Evolutionary conservation across 2,888 invertebrate species (phyloP).

Genomic region (Drosophila anomalipes): DNA sequence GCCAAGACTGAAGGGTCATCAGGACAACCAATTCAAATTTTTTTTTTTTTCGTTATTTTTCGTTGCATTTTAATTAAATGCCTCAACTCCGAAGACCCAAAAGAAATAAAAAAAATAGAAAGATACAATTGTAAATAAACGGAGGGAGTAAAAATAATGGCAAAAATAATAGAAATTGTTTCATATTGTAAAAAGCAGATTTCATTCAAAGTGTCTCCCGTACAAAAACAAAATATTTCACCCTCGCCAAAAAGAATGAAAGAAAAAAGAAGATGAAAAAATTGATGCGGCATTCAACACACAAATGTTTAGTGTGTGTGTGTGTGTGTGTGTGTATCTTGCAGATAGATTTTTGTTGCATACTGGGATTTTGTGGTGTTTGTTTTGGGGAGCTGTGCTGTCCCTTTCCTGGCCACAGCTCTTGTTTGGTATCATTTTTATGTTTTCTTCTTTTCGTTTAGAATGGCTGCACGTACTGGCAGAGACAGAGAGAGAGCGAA

Average conservation of each 20-base stretch:
- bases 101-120: background rate
- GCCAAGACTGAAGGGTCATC: slow-evolving; percentile 42
- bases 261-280: slow-evolving; percentile 1
- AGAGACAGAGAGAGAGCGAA: background rate
- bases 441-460: slow-evolving; percentile 40
- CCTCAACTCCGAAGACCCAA: slow-evolving; percentile 25
- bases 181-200: slow-evolving; percentile 42
- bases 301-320: slow-evolving; percentile 41
- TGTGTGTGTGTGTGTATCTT: slow-evolving; percentile 37
- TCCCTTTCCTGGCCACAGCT: slow-evolving; percentile 53
- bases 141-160: slow-evolving; percentile 9
- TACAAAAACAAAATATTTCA: slow-evolving; percentile 58
- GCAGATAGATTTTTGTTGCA: slow-evolving; percentile 56
- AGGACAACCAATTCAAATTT: slow-evolving; percentile 23
- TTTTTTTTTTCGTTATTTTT: slow-evolving; percentile 9
- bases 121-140: slow-evolving; percentile 45
- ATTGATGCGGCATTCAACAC: slow-evolving; percentile 51
- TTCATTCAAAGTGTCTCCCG: slow-evolving; percentile 45
- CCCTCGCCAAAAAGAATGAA: slow-evolving; percentile 53
- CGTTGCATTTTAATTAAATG: slow-evolving; percentile 61
- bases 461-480: slow-evolving; percentile 2
- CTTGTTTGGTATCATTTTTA: slow-evolving; percentile 57
- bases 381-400: slow-evolving; percentile 37
- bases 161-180: slow-evolving; percentile 44
- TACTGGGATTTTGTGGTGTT: slow-evolving; percentile 64